Evolutionary conservation across 2,888 invertebrate species (phyloP), one percentile per base, ranked within the genome.

Genomic region (Marasmarcha lunaedactyla): DNA sequence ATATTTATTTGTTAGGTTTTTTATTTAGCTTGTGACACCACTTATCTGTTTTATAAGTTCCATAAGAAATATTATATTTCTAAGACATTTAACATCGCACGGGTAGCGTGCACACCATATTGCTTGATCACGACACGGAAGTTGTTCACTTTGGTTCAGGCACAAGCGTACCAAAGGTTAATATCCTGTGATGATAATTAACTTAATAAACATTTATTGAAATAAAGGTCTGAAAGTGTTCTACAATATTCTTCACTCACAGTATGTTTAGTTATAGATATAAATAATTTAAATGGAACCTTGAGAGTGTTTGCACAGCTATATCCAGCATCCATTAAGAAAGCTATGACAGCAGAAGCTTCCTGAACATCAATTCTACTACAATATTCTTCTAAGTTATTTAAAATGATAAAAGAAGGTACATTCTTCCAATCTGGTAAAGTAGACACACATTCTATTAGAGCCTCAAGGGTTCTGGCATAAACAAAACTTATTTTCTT

Each of bases 401-500:
- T 81, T 37, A 83, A 48, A 40, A 83, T 76, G 37, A 83, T 67
- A 39, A 71, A 65, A 38, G 58, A 53, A 10, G 83, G 83, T 5
- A 74, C 45, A 53, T 55, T 66, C 50, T 76, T 60, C 83, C 83
- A 81, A 36, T 65, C 55, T 1, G 72, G 64, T 43, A 83, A 50
- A 27, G 65, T 58, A 20, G 66, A 57, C 41, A 79, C 44, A 49
- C 65, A 69, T 49, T 77, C 77, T 43, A 77, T 46, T 4, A 81
- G 50, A n/a, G 66, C 56, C 37, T 70, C 59, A 36, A 71, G 45
- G 42, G 48, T 63, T 35, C 62, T 63, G 30, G 65, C 68, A 60
- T 83, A 81, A 9, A 83, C 46, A 52, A 83, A 81, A 49, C 67
- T 74, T 13, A 83, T 69, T 74, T 79, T 72, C 57, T 78, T 81